Evolutionary conservation across 2,888 invertebrate species (phyloP), one percentile per base, ranked within the genome.

Genomic region (Nipponacmea schrenckii): DNA sequence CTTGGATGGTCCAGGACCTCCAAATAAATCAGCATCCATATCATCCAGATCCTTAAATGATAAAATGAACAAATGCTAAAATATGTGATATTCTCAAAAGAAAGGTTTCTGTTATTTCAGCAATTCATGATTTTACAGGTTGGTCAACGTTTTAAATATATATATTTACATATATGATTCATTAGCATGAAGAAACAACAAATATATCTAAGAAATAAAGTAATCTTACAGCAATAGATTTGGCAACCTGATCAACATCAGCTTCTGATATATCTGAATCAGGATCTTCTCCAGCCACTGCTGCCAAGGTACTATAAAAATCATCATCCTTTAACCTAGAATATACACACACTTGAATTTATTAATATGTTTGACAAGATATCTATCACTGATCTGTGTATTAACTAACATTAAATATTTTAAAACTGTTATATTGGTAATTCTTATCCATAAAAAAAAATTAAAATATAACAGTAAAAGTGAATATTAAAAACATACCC

Each of bases 11-110:
- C 80, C 71, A 48, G 71, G 73, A 27, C 77, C 80, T 62, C 83
- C 83, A 73, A 86, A 86, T 44, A 86, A 75, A 71, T 85, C 83
- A 27, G 85, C 85, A 81, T 86, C 86, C 80, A 86, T 81, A 68
- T 86, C 86, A 80, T 86, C 86, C 24, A 86, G 72, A 71, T 83
- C 85, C 86, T 86, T 73, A 4, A 69, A n/a, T n/a, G n/a, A n/a
- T n/a, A n/a, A n/a, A n/a, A n/a, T n/a, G n/a, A n/a, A n/a, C n/a
- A n/a, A n/a, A n/a, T n/a, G n/a, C n/a, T n/a, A n/a, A n/a, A n/a
- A n/a, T n/a, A n/a, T n/a, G n/a, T n/a, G n/a, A n/a, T n/a, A n/a
- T n/a, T n/a, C n/a, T n/a, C n/a, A n/a, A n/a, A n/a, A n/a, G n/a
- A n/a, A n/a, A n/a, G n/a, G n/a, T n/a, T n/a, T n/a, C n/a, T n/a